Conservation (phyloP, 2,888 invertebrate species). For the Germaria angustata region DNA sequence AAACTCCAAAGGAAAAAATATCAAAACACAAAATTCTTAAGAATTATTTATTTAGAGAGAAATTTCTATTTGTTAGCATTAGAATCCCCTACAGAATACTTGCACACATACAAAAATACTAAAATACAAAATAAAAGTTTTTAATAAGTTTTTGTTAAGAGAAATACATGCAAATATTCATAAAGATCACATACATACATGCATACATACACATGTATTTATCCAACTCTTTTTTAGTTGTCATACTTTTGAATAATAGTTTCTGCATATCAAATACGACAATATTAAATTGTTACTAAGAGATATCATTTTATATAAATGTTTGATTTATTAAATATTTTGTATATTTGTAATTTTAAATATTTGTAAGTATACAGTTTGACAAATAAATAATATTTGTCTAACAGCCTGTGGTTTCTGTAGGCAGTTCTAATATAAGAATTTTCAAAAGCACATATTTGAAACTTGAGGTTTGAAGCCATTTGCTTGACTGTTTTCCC, state of each 20-base stretch:
- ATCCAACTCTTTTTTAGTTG: background rate
- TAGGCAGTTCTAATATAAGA: too few species aligned
- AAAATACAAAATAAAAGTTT: background rate
- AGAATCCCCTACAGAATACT: background rate
- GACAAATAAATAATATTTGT: too few species aligned
- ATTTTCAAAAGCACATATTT: too few species aligned
- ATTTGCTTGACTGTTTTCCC: too few species aligned
- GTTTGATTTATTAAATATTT: too few species aligned
- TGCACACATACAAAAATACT: background rate
- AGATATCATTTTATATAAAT: too few species aligned
- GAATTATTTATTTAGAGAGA: slow-evolving; percentile 34
- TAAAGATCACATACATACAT: too few species aligned
- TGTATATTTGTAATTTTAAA: too few species aligned
- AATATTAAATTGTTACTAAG: background rate
- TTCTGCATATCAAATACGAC: background rate
- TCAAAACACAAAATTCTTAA: slow-evolving; percentile 16
- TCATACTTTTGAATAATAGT: background rate
- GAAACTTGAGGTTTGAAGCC: too few species aligned
- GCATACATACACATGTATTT: background rate
- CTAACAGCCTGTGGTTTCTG: too few species aligned
- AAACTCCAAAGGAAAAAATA: background rate
- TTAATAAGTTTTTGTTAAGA: background rate
- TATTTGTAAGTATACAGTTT: too few species aligned
- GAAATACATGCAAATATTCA: background rate
- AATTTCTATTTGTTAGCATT: slow-evolving; percentile 23